Evolutionary conservation across 2,888 invertebrate species (phyloP).

Genomic region (Subacronicta megacephala): DNA sequence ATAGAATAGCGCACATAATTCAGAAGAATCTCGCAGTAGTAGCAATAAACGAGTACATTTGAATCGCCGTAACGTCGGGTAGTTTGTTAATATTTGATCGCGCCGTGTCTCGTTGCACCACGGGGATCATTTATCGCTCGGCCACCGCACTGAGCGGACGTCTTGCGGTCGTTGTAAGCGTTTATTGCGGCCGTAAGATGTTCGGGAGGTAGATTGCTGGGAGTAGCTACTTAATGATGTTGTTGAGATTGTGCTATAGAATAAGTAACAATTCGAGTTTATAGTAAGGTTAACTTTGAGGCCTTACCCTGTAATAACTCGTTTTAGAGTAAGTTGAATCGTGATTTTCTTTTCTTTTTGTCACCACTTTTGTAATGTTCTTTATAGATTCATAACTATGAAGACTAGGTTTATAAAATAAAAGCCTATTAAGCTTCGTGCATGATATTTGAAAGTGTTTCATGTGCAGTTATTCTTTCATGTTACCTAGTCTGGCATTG

Average conservation of each 20-base stretch:
- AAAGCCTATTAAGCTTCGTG: no score
- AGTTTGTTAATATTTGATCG: conserved; percentile 86
- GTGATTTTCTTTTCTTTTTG: no score
- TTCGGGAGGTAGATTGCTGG: conserved; percentile 38
- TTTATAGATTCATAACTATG: no score
- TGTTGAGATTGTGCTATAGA: conserved; percentile 20
- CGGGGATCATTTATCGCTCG: conserved; percentile 76
- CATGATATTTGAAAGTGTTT: no score
- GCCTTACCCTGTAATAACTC: no score
- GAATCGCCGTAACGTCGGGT: conserved; percentile 76
- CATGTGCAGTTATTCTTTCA: no score
- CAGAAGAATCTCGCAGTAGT: conserved; percentile 60
- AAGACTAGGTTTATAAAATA: no score
- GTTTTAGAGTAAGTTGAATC: no score
- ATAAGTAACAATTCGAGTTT: conserved; percentile 4
- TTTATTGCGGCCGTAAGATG: conserved; percentile 65
- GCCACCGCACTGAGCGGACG: conserved; percentile 70
- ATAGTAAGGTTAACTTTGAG: not conserved
- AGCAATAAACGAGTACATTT: conserved; percentile 75
- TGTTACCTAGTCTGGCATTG: no score
- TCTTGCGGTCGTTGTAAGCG: conserved; percentile 68
- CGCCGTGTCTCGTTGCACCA: conserved; percentile 70
- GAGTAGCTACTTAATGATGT: conserved; percentile 24
- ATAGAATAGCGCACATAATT: conserved; percentile 43
- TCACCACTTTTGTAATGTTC: no score